Percentiles rank a stretch among this genome's conserved stretches.
Evolutionary conservation across 2,113 vertebrate genomes (phyloP).

Genomic region (Anhinga anhinga): DNA sequence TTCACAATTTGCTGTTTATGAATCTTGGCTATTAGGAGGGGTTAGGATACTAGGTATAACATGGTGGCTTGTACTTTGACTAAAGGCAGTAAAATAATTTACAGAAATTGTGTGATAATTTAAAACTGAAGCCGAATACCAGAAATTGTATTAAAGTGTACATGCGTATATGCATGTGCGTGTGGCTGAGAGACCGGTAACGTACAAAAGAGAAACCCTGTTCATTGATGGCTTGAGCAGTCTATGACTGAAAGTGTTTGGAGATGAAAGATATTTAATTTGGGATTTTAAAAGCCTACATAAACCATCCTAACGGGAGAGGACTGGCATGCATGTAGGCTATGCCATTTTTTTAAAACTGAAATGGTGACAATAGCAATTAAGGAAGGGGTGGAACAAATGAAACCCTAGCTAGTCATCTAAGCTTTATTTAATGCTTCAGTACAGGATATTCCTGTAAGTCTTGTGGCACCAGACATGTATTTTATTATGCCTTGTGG

Average conservation of each 20-base stretch:
- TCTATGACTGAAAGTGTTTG: neutral
- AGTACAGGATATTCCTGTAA: conserved; percentile 9
- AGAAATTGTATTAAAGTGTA: neutral
- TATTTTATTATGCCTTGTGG: conserved; percentile 36
- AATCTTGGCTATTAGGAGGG: neutral
- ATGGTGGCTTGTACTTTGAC: neutral
- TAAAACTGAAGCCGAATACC: neutral
- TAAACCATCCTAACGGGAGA: neutral
- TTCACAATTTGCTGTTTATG: neutral
- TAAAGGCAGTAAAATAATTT: neutral
- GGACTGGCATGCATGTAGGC: neutral
- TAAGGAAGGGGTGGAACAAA: neutral
- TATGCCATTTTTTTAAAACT: neutral
- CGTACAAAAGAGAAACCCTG: neutral
- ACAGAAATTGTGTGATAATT: neutral
- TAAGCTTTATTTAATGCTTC: conserved; percentile 36
- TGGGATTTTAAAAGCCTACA: neutral
- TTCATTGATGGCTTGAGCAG: neutral
- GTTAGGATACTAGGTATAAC: neutral
- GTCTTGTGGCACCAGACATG: neutral
- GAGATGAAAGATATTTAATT: neutral
- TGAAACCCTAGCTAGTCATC: neutral
- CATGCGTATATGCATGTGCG: fast-evolving
- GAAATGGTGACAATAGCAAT: neutral
- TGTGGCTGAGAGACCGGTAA: neutral